Percentiles rank a stretch among this genome's conserved stretches.
Conservation (phyloP, 1,140 invertebrate species). For the Drosophila quadrilineata region DNA sequence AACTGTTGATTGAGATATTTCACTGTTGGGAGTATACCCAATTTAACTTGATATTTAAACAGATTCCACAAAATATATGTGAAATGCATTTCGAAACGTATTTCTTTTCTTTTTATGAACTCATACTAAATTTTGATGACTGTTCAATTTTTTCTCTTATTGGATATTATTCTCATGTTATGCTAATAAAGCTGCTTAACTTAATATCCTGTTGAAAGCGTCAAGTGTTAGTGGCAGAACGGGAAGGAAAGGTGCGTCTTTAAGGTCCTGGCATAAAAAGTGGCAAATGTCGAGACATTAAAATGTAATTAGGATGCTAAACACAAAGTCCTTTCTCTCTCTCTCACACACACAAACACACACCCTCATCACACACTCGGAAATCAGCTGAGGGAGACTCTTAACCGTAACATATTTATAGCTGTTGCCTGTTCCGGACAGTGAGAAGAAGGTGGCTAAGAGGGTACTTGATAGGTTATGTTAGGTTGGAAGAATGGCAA, state of each 20-base stretch:
- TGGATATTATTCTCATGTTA: neutral
- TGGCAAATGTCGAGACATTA: slow-evolving; percentile 23
- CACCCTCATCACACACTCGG: neutral
- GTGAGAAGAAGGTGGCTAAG: neutral
- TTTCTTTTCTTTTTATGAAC: neutral
- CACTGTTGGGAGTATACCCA: no score
- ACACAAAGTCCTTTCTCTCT: no score
- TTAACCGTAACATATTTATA: slow-evolving; percentile 28
- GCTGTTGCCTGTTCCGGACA: slow-evolving; percentile 19
- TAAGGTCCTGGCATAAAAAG: slow-evolving; percentile 14
- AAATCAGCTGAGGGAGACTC: neutral
- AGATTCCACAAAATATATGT: no score
- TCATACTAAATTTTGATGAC: neutral
- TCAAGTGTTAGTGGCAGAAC: neutral
- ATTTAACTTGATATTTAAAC: no score
- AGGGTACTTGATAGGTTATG: no score
- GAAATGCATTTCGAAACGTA: no score
- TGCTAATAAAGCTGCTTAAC: neutral
- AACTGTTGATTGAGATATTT: neutral
- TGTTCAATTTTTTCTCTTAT: neutral
- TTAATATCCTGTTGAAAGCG: neutral
- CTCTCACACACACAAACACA: slow-evolving; percentile 1
- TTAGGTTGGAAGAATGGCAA: neutral
- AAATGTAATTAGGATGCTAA: slow-evolving; percentile 44
- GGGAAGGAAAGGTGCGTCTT: neutral